Conservation (phyloP, 2,888 invertebrate species). For the Trissoscelio sp. region DNA sequence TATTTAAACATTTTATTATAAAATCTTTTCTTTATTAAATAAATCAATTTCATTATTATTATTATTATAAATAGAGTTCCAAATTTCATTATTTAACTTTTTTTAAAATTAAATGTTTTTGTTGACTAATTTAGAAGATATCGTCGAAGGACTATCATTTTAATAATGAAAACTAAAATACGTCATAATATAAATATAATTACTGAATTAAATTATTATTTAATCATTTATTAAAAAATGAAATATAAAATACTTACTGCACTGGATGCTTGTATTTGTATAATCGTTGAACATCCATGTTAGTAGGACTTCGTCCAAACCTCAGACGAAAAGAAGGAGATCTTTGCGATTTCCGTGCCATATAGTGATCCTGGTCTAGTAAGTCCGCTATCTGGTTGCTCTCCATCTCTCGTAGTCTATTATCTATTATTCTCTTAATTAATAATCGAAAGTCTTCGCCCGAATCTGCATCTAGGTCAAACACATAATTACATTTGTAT, state of each 20-base stretch:
- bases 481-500: not conserved
- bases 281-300: slow-evolving; percentile 45
- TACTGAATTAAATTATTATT: no score
- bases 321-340: slow-evolving; percentile 68
- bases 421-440: slow-evolving; percentile 59
- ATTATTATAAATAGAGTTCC: no score
- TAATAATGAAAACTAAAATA: no score
- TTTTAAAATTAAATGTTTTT: no score
- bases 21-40: no score
- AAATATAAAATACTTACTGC: slow-evolving; percentile 39
- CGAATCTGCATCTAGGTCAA: slow-evolving; percentile 43
- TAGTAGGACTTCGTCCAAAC: slow-evolving; percentile 65
- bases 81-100: no score
- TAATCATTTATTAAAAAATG: no score
- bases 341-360: slow-evolving; percentile 69
- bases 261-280: slow-evolving; percentile 52
- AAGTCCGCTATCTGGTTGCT: slow-evolving; percentile 53
- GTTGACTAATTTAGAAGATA: no score
- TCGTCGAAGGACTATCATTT: no score
- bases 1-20: no score
- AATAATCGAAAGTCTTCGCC: slow-evolving; percentile 43
- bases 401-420: slow-evolving; percentile 56
- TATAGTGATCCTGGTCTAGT: slow-evolving; percentile 55
- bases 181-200: no score
- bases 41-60: no score